phyloP scores from a whole-genome alignment of 2,113 vertebrate genomes.

The Tichodroma muraria region DNA sequence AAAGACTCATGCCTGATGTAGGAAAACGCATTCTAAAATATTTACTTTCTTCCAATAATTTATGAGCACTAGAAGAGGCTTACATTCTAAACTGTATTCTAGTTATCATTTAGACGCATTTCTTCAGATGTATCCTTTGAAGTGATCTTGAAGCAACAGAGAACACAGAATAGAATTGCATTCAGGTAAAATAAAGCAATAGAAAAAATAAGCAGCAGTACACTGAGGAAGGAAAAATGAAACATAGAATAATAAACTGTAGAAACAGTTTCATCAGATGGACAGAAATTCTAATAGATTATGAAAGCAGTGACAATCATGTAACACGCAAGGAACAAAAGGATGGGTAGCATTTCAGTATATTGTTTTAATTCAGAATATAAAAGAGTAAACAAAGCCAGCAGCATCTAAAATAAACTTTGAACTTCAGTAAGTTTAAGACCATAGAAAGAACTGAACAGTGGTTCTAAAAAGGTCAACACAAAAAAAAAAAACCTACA shows the following conservation, averaged over 20 bases:
- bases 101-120: background rate
- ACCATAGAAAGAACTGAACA: background rate
- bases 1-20: background rate
- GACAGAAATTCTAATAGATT: background rate
- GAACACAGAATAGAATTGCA: background rate
- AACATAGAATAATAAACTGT: background rate
- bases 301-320: background rate
- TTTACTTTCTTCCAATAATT: background rate
- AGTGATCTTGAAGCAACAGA: background rate
- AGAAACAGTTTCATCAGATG: background rate
- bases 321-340: background rate
- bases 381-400: background rate
- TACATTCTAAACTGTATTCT: background rate
- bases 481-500: background rate
- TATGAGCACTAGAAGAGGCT: background rate
- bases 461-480: background rate
- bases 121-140: background rate
- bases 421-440: background rate
- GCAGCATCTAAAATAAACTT: background rate
- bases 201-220: background rate
- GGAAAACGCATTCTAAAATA: background rate
- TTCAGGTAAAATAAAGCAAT: background rate
- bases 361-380: background rate
- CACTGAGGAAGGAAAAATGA: background rate
- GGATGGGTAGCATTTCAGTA: background rate